Evolutionary conservation across 2,888 invertebrate genomes (phyloP), one percentile per base, ranked within the genome.

Genomic region (Seira musarum): DNA sequence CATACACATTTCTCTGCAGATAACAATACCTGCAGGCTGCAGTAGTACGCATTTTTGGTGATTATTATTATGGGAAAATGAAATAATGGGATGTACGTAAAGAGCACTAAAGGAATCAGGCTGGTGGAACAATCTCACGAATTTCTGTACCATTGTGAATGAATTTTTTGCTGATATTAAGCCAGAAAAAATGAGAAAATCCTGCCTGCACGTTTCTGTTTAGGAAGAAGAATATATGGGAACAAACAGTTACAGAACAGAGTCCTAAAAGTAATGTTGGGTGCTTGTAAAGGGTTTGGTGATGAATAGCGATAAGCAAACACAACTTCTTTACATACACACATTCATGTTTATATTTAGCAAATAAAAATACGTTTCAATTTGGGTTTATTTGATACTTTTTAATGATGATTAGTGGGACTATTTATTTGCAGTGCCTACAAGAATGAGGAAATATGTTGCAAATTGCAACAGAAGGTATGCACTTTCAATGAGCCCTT

Each of bases 121-220:
- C 71, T 78, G 71, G 78, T 78, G 78, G 71, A 78, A 78, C 78
- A 67, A 77, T 77, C 76, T 77, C 77, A 77, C 77, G 78, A 78
- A 72, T 30, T 57, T 67, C 64, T 72, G 67, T 67, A 49, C 71
- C 17, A 71, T 78, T 78, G 78, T 78, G 63, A 63, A 72, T 49
- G 57, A 72, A 67, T 72, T 72, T 61, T 71, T 77, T 57, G 66
- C 60, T 70, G 65, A 77, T 69, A 19, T 57, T 30, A 69, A 25
- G 75, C 57, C 69, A 69, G 57, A 53, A 57, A n/a, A 57, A 69
- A 15, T n/a, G 15, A 67, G 35, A n/a, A n/a, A n/a, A n/a, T n/a
- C n/a, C n/a, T n/a, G n/a, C n/a, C n/a, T n/a, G n/a, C n/a, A n/a
- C n/a, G n/a, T n/a, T n/a, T n/a, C n/a, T n/a, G n/a, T n/a, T n/a